Conservation (phyloP, 2,113 vertebrate genomes). For the Isichthys henryi region DNA sequence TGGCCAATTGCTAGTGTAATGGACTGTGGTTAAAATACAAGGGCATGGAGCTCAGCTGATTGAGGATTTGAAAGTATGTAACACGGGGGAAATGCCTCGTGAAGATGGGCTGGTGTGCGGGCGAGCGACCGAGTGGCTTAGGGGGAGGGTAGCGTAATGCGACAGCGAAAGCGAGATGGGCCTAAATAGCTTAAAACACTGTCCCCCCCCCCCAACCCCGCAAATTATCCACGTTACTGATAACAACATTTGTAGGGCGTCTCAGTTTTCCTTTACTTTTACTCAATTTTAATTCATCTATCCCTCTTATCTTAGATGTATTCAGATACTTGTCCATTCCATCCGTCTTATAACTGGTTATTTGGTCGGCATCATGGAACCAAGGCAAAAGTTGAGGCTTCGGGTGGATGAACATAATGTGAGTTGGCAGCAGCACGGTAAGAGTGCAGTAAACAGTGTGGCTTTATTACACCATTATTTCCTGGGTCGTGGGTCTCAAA, state of each 20-base stretch:
- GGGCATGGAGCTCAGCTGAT: background rate
- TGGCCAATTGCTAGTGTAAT: constrained; percentile 16
- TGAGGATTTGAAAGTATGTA: background rate
- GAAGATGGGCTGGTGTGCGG: background rate
- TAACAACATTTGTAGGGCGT: background rate
- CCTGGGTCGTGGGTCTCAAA: background rate
- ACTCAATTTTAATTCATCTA: background rate
- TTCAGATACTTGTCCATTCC: background rate
- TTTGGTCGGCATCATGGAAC: background rate
- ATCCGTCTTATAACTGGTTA: background rate
- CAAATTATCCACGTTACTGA: background rate
- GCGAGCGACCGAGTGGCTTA: background rate
- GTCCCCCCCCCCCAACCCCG: background rate
- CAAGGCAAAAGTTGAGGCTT: background rate
- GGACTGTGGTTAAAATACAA: constrained; percentile 16
- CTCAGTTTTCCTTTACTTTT: background rate
- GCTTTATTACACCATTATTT: background rate
- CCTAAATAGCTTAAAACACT: background rate
- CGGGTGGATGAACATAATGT: background rate
- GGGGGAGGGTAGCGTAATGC: background rate
- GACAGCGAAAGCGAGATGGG: background rate
- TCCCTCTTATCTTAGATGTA: background rate
- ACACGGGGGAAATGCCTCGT: background rate
- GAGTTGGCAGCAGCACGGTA: background rate
- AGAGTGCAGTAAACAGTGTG: background rate